Conservation (phyloP, 1,140 invertebrate species). For the Diuraphis noxia region DNA sequence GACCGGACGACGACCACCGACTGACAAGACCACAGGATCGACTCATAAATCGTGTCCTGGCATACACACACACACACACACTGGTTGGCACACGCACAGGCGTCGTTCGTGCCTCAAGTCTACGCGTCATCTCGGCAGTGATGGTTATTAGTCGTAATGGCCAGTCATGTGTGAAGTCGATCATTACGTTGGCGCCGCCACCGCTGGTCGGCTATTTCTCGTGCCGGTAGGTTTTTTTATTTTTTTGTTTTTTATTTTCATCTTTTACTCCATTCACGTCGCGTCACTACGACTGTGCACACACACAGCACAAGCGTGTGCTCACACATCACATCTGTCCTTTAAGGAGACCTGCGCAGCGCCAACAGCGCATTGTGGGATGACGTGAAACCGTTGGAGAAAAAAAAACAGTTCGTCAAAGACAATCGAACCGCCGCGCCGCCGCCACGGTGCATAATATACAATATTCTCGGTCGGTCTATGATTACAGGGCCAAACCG, state of each 20-base stretch:
- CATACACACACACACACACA: neutral
- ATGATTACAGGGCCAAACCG: constrained; percentile 41
- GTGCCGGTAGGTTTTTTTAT: neutral
- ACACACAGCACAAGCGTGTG: no score
- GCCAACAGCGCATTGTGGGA: neutral
- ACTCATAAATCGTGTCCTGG: neutral
- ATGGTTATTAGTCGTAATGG: constrained; percentile 46
- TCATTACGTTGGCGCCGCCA: constrained; percentile 39
- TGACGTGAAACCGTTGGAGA: neutral
- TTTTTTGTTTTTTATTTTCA: neutral
- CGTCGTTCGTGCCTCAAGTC: neutral
- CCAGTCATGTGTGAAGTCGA: constrained; percentile 50
- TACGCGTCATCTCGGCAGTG: neutral
- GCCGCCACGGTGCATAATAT: no score
- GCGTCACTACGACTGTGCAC: no score
- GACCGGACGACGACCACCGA: neutral
- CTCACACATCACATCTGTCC: constrained; percentile 7
- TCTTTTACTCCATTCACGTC: neutral
- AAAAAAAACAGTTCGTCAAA: constrained; percentile 37
- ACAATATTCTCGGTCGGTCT: neutral
- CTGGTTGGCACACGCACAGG: no score
- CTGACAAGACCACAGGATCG: neutral
- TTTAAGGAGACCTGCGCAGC: neutral
- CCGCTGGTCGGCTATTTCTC: neutral
- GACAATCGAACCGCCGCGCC: constrained; percentile 43